Conservation (phyloP, 2,888 invertebrate genomes). For the Saturnia japonica region DNA sequence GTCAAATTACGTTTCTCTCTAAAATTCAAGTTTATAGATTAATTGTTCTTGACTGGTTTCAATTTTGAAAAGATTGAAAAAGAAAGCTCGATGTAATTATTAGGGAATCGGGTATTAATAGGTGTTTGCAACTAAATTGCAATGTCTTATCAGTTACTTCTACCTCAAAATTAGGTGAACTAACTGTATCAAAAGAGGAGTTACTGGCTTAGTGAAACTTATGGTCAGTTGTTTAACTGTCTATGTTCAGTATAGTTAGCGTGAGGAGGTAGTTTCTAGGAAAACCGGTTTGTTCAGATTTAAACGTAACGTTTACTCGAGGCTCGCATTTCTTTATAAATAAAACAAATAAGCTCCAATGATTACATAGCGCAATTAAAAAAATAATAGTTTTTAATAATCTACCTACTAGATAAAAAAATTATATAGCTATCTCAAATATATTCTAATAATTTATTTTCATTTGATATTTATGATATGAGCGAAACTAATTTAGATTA, state of each 20-base stretch:
- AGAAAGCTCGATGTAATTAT: neutral
- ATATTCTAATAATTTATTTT: neutral
- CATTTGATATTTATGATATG: neutral
- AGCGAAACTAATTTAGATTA: neutral
- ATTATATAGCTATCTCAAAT: neutral
- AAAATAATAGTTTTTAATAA: neutral
- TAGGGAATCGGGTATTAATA: neutral
- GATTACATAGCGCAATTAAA: constrained; percentile 12
- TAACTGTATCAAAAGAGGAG: neutral
- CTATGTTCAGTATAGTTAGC: neutral
- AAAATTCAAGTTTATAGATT: neutral
- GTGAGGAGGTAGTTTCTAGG: neutral
- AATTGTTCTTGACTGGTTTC: neutral
- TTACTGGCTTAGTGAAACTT: neutral
- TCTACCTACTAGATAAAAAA: neutral
- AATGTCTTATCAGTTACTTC: neutral
- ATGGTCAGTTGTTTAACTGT: neutral
- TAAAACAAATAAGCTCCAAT: neutral
- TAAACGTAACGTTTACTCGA: neutral
- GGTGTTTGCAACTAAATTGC: neutral
- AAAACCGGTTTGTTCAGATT: neutral
- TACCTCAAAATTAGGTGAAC: neutral
- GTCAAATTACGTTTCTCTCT: neutral
- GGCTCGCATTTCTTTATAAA: constrained; percentile 1
- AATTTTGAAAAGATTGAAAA: neutral